A percentile compares a stretch with the other conserved stretches of the same genome.
Evolutionary conservation across 2,113 vertebrate species (phyloP).

Genomic region (Oreotrochilus melanogaster): DNA sequence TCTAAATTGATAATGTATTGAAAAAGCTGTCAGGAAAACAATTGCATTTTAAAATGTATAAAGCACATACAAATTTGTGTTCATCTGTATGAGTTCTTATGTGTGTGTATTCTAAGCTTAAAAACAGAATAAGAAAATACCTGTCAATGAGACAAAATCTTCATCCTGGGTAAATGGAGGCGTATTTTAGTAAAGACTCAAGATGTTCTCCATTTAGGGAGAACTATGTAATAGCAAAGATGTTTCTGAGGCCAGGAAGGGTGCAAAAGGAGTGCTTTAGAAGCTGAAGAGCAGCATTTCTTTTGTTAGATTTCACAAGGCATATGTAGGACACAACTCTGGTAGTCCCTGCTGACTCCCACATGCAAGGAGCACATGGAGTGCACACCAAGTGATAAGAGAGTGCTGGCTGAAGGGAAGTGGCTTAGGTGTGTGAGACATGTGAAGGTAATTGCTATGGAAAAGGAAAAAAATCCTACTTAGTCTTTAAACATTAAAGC

Average conservation of each 20-base stretch:
- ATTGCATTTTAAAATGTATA: constrained; percentile 29
- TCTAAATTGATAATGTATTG: constrained; percentile 29
- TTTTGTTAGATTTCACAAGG: neutral
- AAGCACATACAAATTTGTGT: neutral
- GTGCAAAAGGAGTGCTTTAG: neutral
- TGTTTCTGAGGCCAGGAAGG: neutral
- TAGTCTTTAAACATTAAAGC: neutral
- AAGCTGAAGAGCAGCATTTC: neutral
- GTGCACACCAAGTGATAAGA: neutral
- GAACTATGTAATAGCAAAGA: neutral
- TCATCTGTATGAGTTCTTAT: neutral
- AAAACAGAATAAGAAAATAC: neutral
- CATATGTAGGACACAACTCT: too few species aligned
- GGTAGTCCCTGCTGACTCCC: too few species aligned
- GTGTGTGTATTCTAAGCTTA: neutral
- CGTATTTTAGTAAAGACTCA: neutral
- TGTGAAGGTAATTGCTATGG: neutral
- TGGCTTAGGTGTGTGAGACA: neutral
- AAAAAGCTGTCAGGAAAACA: constrained; percentile 26
- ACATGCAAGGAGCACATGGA: accelerated
- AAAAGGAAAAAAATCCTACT: neutral
- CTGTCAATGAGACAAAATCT: neutral
- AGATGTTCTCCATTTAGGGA: neutral
- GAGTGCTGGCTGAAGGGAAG: neutral
- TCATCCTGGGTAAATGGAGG: neutral